phyloP scores from a whole-genome alignment of 2,797 vertebrate genomes.

The Anomalospiza imberbis region DNA sequence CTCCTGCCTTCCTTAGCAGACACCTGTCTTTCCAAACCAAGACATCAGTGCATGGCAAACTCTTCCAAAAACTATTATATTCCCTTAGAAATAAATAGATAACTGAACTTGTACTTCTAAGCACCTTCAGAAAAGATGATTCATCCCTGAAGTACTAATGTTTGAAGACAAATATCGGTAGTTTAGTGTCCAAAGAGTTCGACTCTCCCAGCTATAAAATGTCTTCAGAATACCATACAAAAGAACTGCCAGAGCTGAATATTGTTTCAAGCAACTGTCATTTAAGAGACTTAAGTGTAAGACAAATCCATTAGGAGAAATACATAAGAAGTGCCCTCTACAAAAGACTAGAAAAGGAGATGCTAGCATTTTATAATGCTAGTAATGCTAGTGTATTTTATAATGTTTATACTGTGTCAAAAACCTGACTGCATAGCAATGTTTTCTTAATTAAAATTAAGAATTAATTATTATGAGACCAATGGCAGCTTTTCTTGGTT shows the following conservation, averaged over 20 bases:
- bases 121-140: neutral
- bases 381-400: neutral
- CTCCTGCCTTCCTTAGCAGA: too few relatives aligned
- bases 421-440: neutral
- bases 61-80: neutral
- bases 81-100: neutral
- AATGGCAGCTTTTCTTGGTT: neutral
- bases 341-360: neutral
- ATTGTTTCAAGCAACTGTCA: neutral
- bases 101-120: neutral
- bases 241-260: neutral
- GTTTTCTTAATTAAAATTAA: neutral
- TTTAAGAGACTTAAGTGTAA: neutral
- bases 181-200: neutral
- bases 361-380: neutral
- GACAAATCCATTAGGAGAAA: neutral
- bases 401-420: neutral
- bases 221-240: neutral
- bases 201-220: neutral
- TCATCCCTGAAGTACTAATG: neutral
- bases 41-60: neutral
- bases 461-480: neutral
- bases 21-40: too few relatives aligned
- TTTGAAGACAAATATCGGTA: neutral
- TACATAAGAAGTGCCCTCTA: accelerated